Conservation (phyloP, 30 jellyfish, hydroid and myxozoan genomes). For the Hydractinia echinata region DNA sequence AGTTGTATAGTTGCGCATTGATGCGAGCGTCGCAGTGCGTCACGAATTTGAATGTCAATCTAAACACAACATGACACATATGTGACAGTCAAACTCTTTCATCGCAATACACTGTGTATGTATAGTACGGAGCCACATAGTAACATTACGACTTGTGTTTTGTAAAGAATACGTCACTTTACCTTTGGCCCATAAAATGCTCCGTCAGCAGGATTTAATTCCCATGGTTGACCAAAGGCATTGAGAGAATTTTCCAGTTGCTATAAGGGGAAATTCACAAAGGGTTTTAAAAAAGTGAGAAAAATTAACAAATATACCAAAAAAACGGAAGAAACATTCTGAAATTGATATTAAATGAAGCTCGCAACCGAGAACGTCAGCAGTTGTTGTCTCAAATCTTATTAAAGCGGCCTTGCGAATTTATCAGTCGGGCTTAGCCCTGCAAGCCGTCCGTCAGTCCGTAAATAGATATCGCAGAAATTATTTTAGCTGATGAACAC, state of each 20-base stretch:
- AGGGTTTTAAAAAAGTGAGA: no score
- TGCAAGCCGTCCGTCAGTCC: no score
- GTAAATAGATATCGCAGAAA: no score
- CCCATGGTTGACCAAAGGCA: constrained; percentile 92
- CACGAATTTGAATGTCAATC: constrained; percentile 97
- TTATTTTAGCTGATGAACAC: no score
- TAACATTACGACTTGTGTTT: not conserved
- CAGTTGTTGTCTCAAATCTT: no score
- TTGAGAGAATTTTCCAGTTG: constrained; percentile 84
- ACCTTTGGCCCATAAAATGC: constrained; percentile 99
- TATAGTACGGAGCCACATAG: not conserved
- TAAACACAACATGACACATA: constrained; percentile 18
- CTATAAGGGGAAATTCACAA: constrained; percentile 18
- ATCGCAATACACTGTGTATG: not conserved
- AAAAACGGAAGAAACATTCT: no score
- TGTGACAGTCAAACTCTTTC: not conserved
- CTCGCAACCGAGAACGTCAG: no score
- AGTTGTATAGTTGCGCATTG: constrained; percentile 97
- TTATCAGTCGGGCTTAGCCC: no score
- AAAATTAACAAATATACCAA: no score
- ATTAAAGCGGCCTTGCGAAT: no score
- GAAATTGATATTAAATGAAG: no score
- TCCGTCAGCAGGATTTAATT: constrained; percentile 98
- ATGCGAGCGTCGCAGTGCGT: constrained; percentile 89
- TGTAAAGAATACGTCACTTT: not conserved